These are phyloP conservation scores for Aphelocoma coerulescens DNA, from an alignment of 2,113 vertebrate genomes.

Conservation along the genomic window DNA sequence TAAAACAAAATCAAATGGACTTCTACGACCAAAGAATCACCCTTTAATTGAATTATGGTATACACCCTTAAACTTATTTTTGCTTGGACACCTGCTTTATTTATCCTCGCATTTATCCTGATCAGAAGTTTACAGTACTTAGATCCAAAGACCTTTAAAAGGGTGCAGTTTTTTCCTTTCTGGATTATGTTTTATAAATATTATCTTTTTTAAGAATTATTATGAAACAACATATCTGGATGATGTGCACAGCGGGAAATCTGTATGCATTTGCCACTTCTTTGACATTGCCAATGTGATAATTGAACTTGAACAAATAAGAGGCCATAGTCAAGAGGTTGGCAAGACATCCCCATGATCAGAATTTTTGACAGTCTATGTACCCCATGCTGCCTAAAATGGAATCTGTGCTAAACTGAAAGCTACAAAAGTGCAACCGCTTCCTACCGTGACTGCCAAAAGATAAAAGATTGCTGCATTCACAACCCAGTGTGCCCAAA, in stretches of 20 bases:
- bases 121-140: neutral
- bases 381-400: neutral
- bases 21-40: neutral
- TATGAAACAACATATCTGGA: neutral
- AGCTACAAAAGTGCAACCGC: neutral
- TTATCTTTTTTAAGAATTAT: neutral
- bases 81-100: neutral
- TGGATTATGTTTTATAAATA: neutral
- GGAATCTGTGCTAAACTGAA: neutral
- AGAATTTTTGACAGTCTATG: neutral
- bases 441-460: neutral
- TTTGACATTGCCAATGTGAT: neutral
- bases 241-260: neutral
- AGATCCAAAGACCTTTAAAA: neutral
- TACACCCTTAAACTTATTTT: neutral
- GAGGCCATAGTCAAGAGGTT: neutral
- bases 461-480: neutral
- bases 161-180: rapidly evolving
- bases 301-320: neutral
- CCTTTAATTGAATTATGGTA: neutral
- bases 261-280: neutral
- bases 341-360: neutral
- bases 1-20: neutral
- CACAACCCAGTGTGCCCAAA: neutral
- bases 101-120: neutral